Evolutionary conservation across 92 coral and sea anemone genomes (phyloP), one percentile per base, ranked within the genome.

Genomic region (Umimayanthus kanabou): DNA sequence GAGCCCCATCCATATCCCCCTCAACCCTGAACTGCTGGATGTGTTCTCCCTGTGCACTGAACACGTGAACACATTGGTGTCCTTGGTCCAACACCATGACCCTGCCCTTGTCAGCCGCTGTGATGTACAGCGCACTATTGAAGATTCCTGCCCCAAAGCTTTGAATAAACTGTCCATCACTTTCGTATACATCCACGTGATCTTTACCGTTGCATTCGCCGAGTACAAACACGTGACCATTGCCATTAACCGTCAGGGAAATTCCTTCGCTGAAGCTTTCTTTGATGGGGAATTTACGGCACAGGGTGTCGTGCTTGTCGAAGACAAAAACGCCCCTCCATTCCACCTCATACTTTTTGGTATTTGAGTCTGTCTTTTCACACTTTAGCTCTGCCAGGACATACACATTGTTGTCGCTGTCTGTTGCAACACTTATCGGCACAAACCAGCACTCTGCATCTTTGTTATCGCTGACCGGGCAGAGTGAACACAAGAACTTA

Each of bases 41-140:
- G 77, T 83, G 87, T 22, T 83, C 69, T 39, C 87, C 87, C 16
- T 73, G 66, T 83, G 87, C 65, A 72, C 47, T 70, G 43, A 83
- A 83, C 87, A 83, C 78, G 67, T 83, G 87, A 13, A 83, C 77
- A 70, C 87, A 83, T 30, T 83, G 87, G 20, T 83, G 78, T 3
- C 87, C 87, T 57, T 83, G 87, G 9, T 83, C 87, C n/a, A 83
- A 73, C n/a, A 83, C 87, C 87, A 83, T 70, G 26, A 83, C 87
- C 40, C 64, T 25, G 6, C 87, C 87, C 65, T 83, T 78, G 16
- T 83, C 78, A 26, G 77, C 87, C 4, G 78, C 45, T 11, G 87
- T 9, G 28, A 83, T 83, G 42, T 83, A 83, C 78, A 83, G 20
- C 0, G 87, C 87, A 50, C 87, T 83, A 43, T 28, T 76, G 74